phyloP scores from a whole-genome alignment of 2,113 vertebrate species.

The Pachyramphus minor region DNA sequence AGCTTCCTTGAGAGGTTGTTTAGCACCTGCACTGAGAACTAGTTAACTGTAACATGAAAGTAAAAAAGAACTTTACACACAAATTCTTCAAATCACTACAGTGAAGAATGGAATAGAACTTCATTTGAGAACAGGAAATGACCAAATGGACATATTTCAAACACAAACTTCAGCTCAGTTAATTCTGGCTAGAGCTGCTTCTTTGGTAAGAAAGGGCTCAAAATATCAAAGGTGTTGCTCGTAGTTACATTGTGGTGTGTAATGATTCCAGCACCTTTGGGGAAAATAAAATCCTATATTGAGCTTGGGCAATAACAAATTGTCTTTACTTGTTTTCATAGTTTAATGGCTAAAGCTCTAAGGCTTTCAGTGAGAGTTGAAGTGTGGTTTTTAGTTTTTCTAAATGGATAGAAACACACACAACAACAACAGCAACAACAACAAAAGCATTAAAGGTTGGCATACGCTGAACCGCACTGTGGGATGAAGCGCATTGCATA shows the following conservation, averaged over 20 bases:
- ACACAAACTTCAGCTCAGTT: constrained; percentile 71
- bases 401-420: constrained; percentile 73
- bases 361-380: constrained; percentile 75
- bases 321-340: constrained; percentile 73
- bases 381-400: constrained; percentile 78
- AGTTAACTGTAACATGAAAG: constrained; percentile 70
- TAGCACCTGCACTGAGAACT: constrained; percentile 80
- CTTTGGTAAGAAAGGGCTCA: constrained; percentile 58
- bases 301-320: constrained; percentile 67
- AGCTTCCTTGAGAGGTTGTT: constrained; percentile 80
- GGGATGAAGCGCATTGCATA: constrained; percentile 79
- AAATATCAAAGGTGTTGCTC: constrained; percentile 56
- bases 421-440: not conserved
- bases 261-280: constrained; percentile 68
- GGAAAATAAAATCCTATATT: constrained; percentile 42
- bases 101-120: constrained; percentile 51
- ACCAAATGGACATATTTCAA: constrained; percentile 75
- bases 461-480: constrained; percentile 78
- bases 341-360: constrained; percentile 68
- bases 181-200: constrained; percentile 76
- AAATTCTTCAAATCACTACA: constrained; percentile 66
- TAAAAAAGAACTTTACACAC: constrained; percentile 62
- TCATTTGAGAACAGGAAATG: constrained; percentile 55
- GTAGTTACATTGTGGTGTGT: constrained; percentile 60
- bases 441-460: constrained; percentile 74